Evolutionary conservation across 1,140 invertebrate genomes (phyloP).

Genomic region (Papilio polytes): DNA sequence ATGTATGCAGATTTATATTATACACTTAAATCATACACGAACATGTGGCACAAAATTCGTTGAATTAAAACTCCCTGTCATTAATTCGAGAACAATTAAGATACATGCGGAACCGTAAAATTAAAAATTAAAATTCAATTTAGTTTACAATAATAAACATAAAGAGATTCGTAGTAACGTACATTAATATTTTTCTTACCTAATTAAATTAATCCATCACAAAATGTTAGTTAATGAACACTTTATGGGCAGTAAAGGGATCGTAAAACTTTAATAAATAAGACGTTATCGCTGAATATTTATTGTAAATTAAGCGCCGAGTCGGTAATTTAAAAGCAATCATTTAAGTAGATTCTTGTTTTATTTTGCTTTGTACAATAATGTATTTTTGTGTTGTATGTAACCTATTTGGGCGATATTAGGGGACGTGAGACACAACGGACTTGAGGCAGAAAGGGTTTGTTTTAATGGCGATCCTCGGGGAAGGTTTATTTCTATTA

Average conservation of each 20-base stretch:
- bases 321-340: slow-evolving; percentile 8
- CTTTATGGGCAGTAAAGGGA: not conserved
- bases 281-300: slow-evolving; percentile 18
- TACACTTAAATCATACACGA: not conserved
- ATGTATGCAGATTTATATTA: not conserved
- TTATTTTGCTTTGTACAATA: not conserved
- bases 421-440: not conserved
- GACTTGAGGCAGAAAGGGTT: not conserved
- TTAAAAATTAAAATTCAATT: not conserved
- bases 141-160: not conserved
- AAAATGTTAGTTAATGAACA: slow-evolving; percentile 23
- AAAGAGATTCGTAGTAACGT: not conserved
- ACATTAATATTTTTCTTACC: not conserved
- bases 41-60: not conserved
- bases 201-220: slow-evolving; percentile 4
- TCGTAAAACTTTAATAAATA: slow-evolving; percentile 27
- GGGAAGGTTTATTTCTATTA: not conserved
- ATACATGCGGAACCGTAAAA: not conserved
- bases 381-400: not conserved
- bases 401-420: not conserved
- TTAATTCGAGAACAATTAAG: not conserved
- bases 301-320: slow-evolving; percentile 15
- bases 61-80: not conserved
- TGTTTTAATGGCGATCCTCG: not conserved
- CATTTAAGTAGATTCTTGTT: not conserved